Evolutionary conservation across 2,113 vertebrate genomes (phyloP).

Genomic region (Zapornia atra): DNA sequence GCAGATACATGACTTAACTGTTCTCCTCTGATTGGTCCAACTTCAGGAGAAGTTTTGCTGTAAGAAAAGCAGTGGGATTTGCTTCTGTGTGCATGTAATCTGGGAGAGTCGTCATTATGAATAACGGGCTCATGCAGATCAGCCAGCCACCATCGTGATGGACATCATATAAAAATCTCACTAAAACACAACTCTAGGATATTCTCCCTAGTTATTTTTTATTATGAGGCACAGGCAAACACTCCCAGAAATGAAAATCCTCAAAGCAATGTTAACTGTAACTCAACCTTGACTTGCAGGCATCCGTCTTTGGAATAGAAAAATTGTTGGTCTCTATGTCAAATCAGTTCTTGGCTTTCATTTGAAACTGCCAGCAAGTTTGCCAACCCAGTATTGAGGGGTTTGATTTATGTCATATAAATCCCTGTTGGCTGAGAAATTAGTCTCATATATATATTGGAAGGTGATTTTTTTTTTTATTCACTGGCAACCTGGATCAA

Average conservation of each 20-base stretch:
- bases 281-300: slow-evolving; percentile 22
- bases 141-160: neutral
- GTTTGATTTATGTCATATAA: slow-evolving; percentile 19
- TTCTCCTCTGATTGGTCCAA: neutral
- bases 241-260: slow-evolving; percentile 8
- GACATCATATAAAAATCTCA: neutral
- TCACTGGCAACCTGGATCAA: neutral
- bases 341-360: slow-evolving; percentile 44
- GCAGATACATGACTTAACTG: neutral
- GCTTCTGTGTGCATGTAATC: neutral
- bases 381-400: neutral
- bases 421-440: neutral
- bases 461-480: neutral
- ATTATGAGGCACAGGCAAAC: neutral
- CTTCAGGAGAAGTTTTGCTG: neutral
- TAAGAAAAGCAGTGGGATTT: neutral
- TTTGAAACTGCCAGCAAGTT: slow-evolving; percentile 17
- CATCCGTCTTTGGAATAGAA: neutral
- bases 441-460: neutral
- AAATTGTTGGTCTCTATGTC: slow-evolving; percentile 20
- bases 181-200: neutral
- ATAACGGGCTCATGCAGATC: neutral
- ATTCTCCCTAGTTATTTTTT: neutral
- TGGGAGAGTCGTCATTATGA: neutral
- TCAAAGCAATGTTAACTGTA: slow-evolving; percentile 36